phyloP scores from a whole-genome alignment of 2,113 vertebrate species.

The Gila orcuttii region DNA sequence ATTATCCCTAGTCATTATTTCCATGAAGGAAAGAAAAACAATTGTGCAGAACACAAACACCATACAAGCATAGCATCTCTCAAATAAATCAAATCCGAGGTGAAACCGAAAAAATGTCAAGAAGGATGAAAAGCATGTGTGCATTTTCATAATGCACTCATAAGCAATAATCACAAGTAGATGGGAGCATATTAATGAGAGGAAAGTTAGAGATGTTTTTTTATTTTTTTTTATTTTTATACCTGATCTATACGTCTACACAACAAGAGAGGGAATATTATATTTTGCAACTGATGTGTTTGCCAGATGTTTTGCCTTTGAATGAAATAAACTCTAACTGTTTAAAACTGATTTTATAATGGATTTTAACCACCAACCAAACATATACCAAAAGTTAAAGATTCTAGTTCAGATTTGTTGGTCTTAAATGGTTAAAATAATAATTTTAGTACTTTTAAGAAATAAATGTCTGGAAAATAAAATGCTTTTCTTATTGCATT shows the following conservation, averaged over 20 bases:
- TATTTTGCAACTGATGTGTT: neutral
- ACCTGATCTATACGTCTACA: neutral
- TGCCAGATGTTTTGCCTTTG: neutral
- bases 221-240: constrained; percentile 45
- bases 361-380: neutral
- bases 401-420: neutral
- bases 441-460: neutral
- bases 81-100: constrained; percentile 15
- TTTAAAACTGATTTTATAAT: neutral
- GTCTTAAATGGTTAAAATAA: neutral
- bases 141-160: neutral
- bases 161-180: constrained; percentile 27
- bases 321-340: neutral
- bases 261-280: neutral
- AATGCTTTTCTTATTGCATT: too few relatives aligned
- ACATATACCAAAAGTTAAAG: neutral
- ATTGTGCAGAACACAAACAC: neutral
- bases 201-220: neutral
- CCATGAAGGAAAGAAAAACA: constrained; percentile 10
- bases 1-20: constrained; percentile 20
- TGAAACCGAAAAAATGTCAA: constrained; percentile 30
- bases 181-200: constrained; percentile 1
- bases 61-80: neutral
- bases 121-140: constrained; percentile 12
- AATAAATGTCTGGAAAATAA: neutral